phyloP scores from a whole-genome alignment of 2,797 vertebrate genomes.

The Luscinia luscinia region DNA sequence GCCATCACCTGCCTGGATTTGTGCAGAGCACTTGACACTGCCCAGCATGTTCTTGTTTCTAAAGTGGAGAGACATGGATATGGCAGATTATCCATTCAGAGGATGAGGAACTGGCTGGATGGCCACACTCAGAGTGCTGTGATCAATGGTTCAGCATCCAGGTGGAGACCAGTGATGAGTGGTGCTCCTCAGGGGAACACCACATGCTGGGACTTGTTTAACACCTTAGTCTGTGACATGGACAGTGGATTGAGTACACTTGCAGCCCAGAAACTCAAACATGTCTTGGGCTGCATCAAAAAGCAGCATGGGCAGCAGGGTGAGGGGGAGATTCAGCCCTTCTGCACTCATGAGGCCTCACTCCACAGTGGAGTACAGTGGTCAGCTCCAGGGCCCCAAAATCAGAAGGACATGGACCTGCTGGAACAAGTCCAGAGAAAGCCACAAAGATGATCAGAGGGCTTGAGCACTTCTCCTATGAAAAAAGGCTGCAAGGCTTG shows the following conservation, averaged over 20 bases:
- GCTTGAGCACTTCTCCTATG: neutral
- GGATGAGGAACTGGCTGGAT: neutral
- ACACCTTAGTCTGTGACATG: neutral
- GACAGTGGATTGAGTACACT: neutral
- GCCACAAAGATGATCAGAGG: neutral
- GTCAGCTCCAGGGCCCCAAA: neutral
- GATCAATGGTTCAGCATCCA: neutral
- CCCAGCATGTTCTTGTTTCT: accelerated
- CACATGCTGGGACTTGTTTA: neutral
- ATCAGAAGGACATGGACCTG: neutral
- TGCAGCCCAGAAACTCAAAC: neutral
- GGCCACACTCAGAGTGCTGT: neutral
- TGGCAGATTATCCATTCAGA: neutral
- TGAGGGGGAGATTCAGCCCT: neutral
- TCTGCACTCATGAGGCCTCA: neutral
- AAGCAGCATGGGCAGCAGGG: neutral
- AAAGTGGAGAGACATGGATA: neutral
- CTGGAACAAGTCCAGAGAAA: neutral
- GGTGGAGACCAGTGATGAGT: too few relatives aligned
- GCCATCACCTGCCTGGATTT: neutral
- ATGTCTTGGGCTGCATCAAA: neutral
- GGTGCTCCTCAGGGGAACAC: neutral
- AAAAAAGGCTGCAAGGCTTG: neutral
- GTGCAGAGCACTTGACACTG: neutral
- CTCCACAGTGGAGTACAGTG: neutral